Base-by-base conservation (phyloP, 2,113 vertebrate genomes). In the Hystrix cristata region DNA sequence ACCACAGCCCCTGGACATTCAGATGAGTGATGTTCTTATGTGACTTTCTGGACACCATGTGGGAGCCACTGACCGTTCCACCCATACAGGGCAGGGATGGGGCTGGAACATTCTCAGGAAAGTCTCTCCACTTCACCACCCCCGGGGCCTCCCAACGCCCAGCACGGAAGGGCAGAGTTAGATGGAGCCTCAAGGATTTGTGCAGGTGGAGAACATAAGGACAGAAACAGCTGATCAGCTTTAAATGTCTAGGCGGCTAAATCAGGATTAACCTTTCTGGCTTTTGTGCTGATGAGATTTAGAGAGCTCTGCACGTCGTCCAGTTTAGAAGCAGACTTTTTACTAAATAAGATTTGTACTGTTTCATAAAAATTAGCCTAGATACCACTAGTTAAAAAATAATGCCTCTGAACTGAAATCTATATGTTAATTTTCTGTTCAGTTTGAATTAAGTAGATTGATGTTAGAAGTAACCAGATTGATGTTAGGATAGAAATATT, bases 221-320 rank as follows among this genome's bases (percentile, higher is more conserved):
- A 90, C 81, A 96, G 95, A 95, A 97, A 25, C 78, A 95, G 78
- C 84, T 88, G 97, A 96, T 87, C 91, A 72, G 95, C 95, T 98
- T 97, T 97, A 67, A 88, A 95, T 25, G 92, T 97, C 95, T 97
- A 51, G 87, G 94, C 7, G 0, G 84, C 90, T 97, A 97, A 98
- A 82, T 96, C 95, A 64, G 94, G 97, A 97, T 98, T 98, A 98
- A 97, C 98, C 97, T 95, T 97, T 86, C 51, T 51, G 57, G 95
- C 59, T 97, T 96, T 96, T 85, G 94, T 97, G 92, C 81, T 97
- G 96, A 97, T 95, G 92, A 94, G 95, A 97, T 96, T 98, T 96
- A 84, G 81, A 87, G 71, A 97, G 67, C 53, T 46, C 90, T 74
- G 90, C 84, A 91, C 0, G 7, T 91, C 7, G 5, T 57, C 81